Evolutionary conservation across 2,113 vertebrate genomes (phyloP).

Genomic region (Oryzias melastigma): DNA sequence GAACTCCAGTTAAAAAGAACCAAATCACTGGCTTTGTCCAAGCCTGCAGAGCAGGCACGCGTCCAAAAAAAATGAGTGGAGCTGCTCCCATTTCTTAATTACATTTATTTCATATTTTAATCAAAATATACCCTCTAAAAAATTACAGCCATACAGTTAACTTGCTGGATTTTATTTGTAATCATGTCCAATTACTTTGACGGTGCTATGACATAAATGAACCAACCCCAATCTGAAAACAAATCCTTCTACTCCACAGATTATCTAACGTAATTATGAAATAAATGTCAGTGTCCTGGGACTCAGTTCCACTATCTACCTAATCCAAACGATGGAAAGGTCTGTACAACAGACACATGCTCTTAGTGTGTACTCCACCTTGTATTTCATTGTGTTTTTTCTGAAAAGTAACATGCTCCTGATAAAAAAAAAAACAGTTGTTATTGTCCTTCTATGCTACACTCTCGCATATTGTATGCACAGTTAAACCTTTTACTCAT

Average conservation of each 20-base stretch:
- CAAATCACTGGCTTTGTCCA: constrained; percentile 36
- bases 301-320: constrained; percentile 39
- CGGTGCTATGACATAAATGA: no score
- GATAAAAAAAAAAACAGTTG: constrained; percentile 59
- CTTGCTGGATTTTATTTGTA: not conserved
- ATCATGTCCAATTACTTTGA: not conserved
- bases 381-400: constrained; percentile 72
- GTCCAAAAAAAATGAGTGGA: no score
- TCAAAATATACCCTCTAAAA: not conserved
- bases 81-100: no score
- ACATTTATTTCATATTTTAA: not conserved
- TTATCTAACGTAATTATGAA: no score
- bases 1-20: constrained; percentile 51
- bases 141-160: not conserved
- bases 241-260: no score
- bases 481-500: constrained; percentile 72
- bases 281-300: constrained; percentile 45
- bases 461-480: constrained; percentile 70
- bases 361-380: constrained; percentile 63
- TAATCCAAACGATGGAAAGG: constrained; percentile 46
- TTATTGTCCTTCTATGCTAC: constrained; percentile 69
- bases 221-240: no score
- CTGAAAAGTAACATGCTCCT: constrained; percentile 66
- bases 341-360: constrained; percentile 40
- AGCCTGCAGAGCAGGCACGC: not conserved